Percentiles rank a stretch among this genome's conserved stretches.
Evolutionary conservation across 2,888 invertebrate species (phyloP).

Genomic region (Drosophila percnosoma): DNA sequence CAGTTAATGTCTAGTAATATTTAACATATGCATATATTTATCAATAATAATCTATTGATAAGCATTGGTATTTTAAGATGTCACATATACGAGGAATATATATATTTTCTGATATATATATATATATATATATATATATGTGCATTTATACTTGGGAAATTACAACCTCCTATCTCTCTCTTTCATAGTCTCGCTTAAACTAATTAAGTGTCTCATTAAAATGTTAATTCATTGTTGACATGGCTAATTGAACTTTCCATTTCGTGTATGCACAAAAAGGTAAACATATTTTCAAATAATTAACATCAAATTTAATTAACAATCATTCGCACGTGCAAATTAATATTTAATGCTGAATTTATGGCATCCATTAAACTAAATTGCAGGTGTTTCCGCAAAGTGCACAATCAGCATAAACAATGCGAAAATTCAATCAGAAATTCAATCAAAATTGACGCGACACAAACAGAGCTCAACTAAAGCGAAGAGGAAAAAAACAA

Average conservation of each 20-base stretch:
- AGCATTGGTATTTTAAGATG: too few relatives aligned
- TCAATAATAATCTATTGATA: too few relatives aligned
- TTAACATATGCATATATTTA: too few relatives aligned
- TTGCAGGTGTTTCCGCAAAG: constrained; percentile 43
- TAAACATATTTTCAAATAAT: constrained; percentile 24
- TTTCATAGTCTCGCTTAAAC: not conserved
- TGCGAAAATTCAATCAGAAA: constrained; percentile 53
- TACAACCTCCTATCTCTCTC: too few relatives aligned
- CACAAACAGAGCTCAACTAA: constrained; percentile 10
- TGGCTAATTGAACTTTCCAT: constrained; percentile 21
- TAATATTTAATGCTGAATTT: constrained; percentile 58
- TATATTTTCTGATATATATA: too few relatives aligned
- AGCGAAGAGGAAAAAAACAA: not conserved
- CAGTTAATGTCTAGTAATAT: too few relatives aligned
- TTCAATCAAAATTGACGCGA: constrained; percentile 14
- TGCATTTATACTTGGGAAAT: too few relatives aligned
- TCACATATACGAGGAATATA: too few relatives aligned
- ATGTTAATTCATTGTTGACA: constrained; percentile 16
- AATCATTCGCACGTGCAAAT: constrained; percentile 30
- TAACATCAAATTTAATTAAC: constrained; percentile 24
- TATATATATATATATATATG: too few relatives aligned
- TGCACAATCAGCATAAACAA: constrained; percentile 67
- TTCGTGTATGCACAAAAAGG: constrained; percentile 16
- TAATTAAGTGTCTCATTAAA: not conserved
- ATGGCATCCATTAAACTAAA: constrained; percentile 66